A percentile compares a stretch with the other conserved stretches of the same genome.
These are phyloP conservation scores for Matsumyia berberina DNA, from an alignment of 2,888 invertebrate genomes.

Conservation along the genomic window DNA sequence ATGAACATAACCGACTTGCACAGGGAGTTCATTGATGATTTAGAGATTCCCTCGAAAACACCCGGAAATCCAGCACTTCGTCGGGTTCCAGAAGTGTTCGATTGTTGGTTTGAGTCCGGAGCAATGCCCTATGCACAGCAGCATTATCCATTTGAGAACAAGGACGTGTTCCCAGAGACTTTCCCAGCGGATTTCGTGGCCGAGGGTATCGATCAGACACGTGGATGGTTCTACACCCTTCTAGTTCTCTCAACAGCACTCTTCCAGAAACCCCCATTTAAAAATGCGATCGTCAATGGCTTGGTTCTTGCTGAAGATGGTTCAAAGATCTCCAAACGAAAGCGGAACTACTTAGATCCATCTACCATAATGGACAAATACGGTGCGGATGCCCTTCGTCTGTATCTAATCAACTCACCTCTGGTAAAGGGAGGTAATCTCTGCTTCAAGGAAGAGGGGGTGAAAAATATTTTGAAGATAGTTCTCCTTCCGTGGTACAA, in stretches of 20 bases:
- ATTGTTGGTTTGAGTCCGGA: slow-evolving; percentile 99
- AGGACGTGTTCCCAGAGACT: slow-evolving; percentile 87
- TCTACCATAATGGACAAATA: slow-evolving; percentile 92
- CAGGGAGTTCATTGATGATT: slow-evolving; percentile 94
- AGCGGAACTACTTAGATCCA: slow-evolving; percentile 98
- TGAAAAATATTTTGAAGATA: slow-evolving; percentile 95
- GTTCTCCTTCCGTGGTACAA: slow-evolving; percentile 97
- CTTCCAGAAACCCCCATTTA: slow-evolving; percentile 96
- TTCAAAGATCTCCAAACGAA: slow-evolving; percentile 98
- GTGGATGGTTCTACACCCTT: slow-evolving; percentile 98
- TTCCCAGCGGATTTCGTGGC: slow-evolving; percentile 99
- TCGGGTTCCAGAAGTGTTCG: slow-evolving; percentile 96
- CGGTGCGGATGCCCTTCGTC: slow-evolving; percentile 96
- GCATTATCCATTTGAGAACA: slow-evolving; percentile 96
- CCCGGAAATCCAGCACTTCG: slow-evolving; percentile 93
- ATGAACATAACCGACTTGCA: slow-evolving; percentile 93
- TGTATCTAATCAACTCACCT: slow-evolving; percentile 97
- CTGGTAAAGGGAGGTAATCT: slow-evolving; percentile 97
- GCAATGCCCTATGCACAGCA: slow-evolving; percentile 97
- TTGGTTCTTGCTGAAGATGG: slow-evolving; percentile 96
- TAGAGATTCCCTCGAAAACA: slow-evolving; percentile 93
- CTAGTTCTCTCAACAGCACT: slow-evolving; percentile 96
- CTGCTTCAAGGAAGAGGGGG: slow-evolving; percentile 96
- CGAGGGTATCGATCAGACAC: slow-evolving; percentile 90
- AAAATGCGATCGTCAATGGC: slow-evolving; percentile 97